A percentile compares a stretch with the other conserved stretches of the same genome.
phyloP scores from a whole-genome alignment of 2,888 invertebrate genomes.

The Aleiodes testaceus region DNA sequence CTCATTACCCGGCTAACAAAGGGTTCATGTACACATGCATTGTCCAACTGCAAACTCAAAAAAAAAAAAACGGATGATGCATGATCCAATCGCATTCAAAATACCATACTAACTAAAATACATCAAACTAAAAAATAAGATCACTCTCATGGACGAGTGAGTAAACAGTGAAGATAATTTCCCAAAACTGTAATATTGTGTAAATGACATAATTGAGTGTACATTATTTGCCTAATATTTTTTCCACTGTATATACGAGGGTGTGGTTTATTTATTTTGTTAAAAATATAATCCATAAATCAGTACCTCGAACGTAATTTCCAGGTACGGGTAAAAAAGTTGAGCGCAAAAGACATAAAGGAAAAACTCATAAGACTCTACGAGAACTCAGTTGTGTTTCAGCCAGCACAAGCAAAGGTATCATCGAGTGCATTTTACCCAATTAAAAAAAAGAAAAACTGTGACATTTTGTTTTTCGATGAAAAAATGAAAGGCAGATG shows the following conservation, averaged over 20 bases:
- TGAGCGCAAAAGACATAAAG: conserved; percentile 74
- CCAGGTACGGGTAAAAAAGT: conserved; percentile 73
- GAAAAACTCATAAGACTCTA: conserved; percentile 77
- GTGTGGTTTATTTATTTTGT: conserved; percentile 31
- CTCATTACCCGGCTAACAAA: too few relatives aligned
- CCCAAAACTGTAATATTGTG: conserved; percentile 10
- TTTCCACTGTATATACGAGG: conserved; percentile 37
- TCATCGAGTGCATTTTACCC: conserved; percentile 65
- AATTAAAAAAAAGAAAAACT: conserved; percentile 8
- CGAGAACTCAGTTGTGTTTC: conserved; percentile 79
- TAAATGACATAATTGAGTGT: conserved; percentile 19
- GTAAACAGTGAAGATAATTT: not conserved
- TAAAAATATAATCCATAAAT: conserved; percentile 15
- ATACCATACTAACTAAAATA: conserved; percentile 16
- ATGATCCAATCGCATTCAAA: conserved; percentile 6
- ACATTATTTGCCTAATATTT: conserved; percentile 8
- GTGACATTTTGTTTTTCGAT: not conserved
- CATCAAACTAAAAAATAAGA: not conserved
- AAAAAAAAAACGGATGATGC: conserved; percentile 8
- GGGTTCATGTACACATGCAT: conserved; percentile 19
- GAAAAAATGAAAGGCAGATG: not conserved
- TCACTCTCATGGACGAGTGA: not conserved
- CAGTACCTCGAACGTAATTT: conserved; percentile 64
- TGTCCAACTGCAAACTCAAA: conserved; percentile 1
- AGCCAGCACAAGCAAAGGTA: conserved; percentile 75